A percentile compares a stretch with the other conserved stretches of the same genome.
Conservation (phyloP, 1,140 invertebrate genomes). For the Armadillidium nasatum region DNA sequence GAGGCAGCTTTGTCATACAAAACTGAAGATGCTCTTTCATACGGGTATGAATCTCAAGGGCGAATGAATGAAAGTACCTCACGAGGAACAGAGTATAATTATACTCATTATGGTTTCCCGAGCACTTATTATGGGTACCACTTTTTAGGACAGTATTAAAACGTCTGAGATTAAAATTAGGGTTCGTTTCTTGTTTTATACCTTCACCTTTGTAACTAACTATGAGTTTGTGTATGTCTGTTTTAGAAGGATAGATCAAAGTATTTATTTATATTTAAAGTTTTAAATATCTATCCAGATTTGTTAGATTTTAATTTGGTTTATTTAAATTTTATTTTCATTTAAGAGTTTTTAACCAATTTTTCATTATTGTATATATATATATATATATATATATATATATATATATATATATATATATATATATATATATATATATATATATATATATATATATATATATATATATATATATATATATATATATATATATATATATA, state of each 20-base stretch:
- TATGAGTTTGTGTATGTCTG: background rate
- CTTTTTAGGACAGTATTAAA: slow-evolving; percentile 43
- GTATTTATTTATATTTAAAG: background rate
- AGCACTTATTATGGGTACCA: slow-evolving; percentile 43
- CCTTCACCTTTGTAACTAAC: background rate
- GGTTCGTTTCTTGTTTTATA: background rate
- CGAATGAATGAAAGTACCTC: slow-evolving; percentile 26
- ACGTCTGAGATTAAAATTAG: background rate
- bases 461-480: no score
- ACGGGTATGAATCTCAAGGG: slow-evolving; percentile 33
- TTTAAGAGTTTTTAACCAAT: no score
- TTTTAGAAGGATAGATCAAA: background rate
- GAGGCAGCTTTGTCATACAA: slow-evolving; percentile 37
- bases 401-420: no score
- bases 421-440: no score
- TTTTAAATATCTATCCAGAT: background rate
- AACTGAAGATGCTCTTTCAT: slow-evolving; percentile 33
- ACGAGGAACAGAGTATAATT: slow-evolving; percentile 36
- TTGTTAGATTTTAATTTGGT: background rate
- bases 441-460: no score
- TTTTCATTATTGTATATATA: no score
- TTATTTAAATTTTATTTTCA: no score
- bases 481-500: no score
- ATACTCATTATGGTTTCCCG: slow-evolving; percentile 41
- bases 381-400: no score